Base-by-base conservation (phyloP, 2,113 vertebrate genomes). In the Hippocampus mohnikei region DNA sequence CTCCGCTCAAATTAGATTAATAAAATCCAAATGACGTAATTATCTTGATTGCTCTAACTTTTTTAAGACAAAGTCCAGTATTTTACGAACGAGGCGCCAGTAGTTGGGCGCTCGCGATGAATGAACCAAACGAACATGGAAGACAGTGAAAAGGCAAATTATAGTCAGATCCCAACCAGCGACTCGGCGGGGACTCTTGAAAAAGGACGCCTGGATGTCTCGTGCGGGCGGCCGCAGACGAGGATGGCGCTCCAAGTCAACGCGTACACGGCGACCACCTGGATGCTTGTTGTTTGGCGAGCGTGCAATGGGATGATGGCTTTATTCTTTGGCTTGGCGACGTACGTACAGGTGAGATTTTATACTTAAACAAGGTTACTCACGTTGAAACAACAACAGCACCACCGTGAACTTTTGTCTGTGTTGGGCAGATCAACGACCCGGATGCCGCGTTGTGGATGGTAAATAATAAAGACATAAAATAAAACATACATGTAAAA, bases 391-490 rank as follows among this genome's bases (percentile, higher is more conserved):
- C 33, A 29, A 37, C 33, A 37, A 37, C 33, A 37, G 8, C 61
- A 58, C 13, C 15, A 73, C 42, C 71, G 7, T 23, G 29, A n/a
- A 42, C 3, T 10, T 42, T 21, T 3, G 21, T 1, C 3, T 44
- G 25, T 67, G 4, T 71, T 10, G 7, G 29, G 3, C 10, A 93
- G 92, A 89, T 93, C 27, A 93, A 93, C 68, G 92, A 93, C 42
- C 92, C 92, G 0, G 92, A 93, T 50, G 88, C 90, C 7, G 90
- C 72, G 4, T 5, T 92, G 42, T 93, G 92, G 91, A 91, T 92
- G 91, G 92, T 93, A 65, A 44, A 44, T 8, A 23, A 65, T 25
- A 23, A 23, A 25, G 5, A 23, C n/a, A 65, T n/a, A 15, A 29
- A 11, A 56, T 5, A 59, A 59, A 25, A 0, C n/a, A 41, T 25